phyloP scores from a whole-genome alignment of 2,113 vertebrate genomes.

The Antennarius striatus region DNA sequence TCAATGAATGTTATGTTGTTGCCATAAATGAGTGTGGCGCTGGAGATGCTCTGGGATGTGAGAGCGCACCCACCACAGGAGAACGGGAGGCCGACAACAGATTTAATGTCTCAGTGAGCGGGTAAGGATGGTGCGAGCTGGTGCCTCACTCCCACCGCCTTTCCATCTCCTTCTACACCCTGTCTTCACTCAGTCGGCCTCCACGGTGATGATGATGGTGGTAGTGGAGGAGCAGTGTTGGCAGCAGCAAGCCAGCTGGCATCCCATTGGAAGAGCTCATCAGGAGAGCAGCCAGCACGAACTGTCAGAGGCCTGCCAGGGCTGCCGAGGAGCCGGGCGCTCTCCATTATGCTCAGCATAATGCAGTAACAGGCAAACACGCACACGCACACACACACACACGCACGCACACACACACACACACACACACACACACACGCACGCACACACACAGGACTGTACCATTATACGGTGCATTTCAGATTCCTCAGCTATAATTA shows the following conservation, averaged over 20 bases:
- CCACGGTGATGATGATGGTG: conserved; percentile 43
- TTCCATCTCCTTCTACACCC: neutral
- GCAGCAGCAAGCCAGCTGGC: conserved; percentile 62
- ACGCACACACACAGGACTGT: neutral
- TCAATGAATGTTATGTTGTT: conserved; percentile 25
- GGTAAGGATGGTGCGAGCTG: conserved; percentile 50
- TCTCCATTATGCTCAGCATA: conserved; percentile 40
- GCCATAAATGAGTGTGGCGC: conserved; percentile 30
- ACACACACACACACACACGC: too few species aligned
- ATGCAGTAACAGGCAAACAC: conserved; percentile 26
- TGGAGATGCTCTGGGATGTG: conserved; percentile 10
- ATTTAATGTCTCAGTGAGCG: conserved; percentile 59
- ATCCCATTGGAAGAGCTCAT: conserved; percentile 32
- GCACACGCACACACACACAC: neutral
- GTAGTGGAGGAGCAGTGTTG: conserved; percentile 22
- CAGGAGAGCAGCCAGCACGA: conserved; percentile 47
- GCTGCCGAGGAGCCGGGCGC: conserved; percentile 33
- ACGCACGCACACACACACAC: neutral
- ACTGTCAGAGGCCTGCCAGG: conserved; percentile 54
- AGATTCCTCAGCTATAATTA: neutral
- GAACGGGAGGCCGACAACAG: conserved; percentile 45
- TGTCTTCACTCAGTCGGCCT: conserved; percentile 33
- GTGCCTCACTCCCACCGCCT: conserved; percentile 47
- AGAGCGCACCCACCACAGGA: conserved; percentile 13
- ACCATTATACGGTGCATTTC: neutral